Evolutionary conservation across 2,888 invertebrate species (phyloP), one percentile per base, ranked within the genome.

Genomic region (Eupithecia subfuscata): DNA sequence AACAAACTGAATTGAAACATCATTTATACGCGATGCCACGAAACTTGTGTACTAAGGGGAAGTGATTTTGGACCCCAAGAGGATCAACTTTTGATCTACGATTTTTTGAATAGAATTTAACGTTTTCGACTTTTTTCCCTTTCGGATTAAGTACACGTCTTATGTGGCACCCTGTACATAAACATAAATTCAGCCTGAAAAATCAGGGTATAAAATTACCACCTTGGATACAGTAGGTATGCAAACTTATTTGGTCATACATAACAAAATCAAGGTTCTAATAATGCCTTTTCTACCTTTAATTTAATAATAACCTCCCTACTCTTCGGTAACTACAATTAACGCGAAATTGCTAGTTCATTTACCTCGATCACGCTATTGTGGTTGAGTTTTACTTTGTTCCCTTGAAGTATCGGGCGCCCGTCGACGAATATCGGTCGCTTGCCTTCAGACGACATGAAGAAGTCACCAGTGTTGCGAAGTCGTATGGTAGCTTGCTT

Each of bases 381-480:
- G 91, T 99, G 98, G 87, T 97, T 97, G 22, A 99, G 95, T 84
- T 98, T 97, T 75, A 98, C 97, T 95, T 98, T 98, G 91, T 97
- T 98, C 68, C 98, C 98, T 71, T 96, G 96, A 14, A 98, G 95
- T 73, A 99, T 96, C 0, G 99, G 98, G 77, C 97, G 96, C 2
- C 99, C 98, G 90, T 99, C 99, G 8, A 99, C 97, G 90, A 98
- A 99, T 85, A 99, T 97, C 3, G 99, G 98, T 77, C 99, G 95
- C 88, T 98, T 98, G 30, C 99, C 99, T 90, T 99, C 99, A 68
- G 99, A 99, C 30, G 98, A 97, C 84, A 99, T 96, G 88, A 98
- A 98, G 91, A 99, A 99, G 88, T 99, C 99, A 0, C 99, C 99
- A 81, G 97, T 98, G 89, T 98, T 98, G 72, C 98, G 95, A 79